Conservation (phyloP, 2,797 vertebrate genomes). For the Natrix natrix region DNA sequence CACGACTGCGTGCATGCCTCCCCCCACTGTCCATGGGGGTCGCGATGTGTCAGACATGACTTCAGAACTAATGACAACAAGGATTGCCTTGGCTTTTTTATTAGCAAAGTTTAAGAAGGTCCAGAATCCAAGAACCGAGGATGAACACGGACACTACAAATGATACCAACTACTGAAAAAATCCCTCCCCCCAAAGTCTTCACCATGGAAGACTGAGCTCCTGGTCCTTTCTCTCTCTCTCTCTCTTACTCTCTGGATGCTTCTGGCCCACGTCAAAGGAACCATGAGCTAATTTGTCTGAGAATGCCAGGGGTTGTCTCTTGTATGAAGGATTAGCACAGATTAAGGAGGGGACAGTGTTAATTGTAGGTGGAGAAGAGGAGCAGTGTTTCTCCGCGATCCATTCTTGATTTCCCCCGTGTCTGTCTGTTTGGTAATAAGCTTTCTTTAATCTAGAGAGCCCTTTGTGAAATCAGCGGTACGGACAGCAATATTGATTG, state of each 20-base stretch:
- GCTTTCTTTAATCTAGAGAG: slow-evolving; percentile 79
- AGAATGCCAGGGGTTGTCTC: slow-evolving; percentile 67
- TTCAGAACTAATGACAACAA: too few species aligned
- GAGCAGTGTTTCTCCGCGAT: slow-evolving; percentile 68
- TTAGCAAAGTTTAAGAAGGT: too few species aligned
- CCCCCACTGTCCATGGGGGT: too few species aligned
- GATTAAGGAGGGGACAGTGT: slow-evolving; percentile 76
- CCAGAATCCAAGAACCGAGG: too few species aligned
- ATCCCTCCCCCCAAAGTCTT: neutral
- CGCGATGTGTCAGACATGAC: too few species aligned
- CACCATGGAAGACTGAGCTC: slow-evolving; percentile 8
- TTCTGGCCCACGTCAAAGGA: slow-evolving; percentile 36
- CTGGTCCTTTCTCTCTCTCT: neutral
- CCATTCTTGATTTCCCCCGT: slow-evolving; percentile 79
- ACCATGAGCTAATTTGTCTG: slow-evolving; percentile 54
- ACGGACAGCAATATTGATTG: slow-evolving; percentile 94
- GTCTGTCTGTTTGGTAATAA: slow-evolving; percentile 78
- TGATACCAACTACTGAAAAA: neutral
- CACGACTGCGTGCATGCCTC: too few species aligned
- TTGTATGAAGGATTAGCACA: slow-evolving; percentile 75
- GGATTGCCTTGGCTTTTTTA: too few species aligned
- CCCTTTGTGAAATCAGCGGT: slow-evolving; percentile 81
- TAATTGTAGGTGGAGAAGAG: slow-evolving; percentile 75
- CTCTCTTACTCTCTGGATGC: neutral
- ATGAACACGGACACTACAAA: too few species aligned